phyloP scores from a whole-genome alignment of 2,888 invertebrate genomes.

The Yponomeuta malinellus region DNA sequence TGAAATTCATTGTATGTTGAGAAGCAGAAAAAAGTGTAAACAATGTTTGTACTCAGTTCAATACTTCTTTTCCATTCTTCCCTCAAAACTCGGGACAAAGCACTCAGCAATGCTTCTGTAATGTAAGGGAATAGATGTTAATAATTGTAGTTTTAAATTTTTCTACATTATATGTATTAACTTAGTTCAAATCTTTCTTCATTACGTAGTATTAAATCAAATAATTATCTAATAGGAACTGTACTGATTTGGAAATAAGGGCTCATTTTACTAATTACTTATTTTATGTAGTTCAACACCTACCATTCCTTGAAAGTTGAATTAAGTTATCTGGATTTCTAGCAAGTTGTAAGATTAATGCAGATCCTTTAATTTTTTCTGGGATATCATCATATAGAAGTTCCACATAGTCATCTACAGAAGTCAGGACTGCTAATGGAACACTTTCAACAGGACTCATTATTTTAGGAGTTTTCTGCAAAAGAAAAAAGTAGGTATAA shows the following conservation, averaged over 20 bases:
- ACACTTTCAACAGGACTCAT: constrained; percentile 77
- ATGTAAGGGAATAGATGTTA: constrained; percentile 13
- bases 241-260: too few relatives aligned
- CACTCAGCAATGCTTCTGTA: constrained; percentile 93
- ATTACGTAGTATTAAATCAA: too few relatives aligned
- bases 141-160: not conserved
- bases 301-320: constrained; percentile 95
- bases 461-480: constrained; percentile 12
- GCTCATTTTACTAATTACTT: too few relatives aligned
- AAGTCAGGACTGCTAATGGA: constrained; percentile 81
- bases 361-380: constrained; percentile 95
- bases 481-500: not conserved
- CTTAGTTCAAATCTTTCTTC: too few relatives aligned
- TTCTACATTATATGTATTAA: too few relatives aligned
- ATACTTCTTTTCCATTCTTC: constrained; percentile 99
- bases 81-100: constrained; percentile 93
- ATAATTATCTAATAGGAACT: too few relatives aligned
- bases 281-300: constrained; percentile 13
- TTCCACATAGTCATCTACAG: constrained; percentile 96
- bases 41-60: constrained; percentile 96
- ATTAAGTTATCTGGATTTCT: constrained; percentile 95
- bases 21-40: constrained; percentile 97
- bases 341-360: constrained; percentile 92
- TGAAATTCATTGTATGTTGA: constrained; percentile 97
- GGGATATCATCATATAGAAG: constrained; percentile 95